phyloP scores from a whole-genome alignment of 2,888 invertebrate species.

The Cheilosia urbana region DNA sequence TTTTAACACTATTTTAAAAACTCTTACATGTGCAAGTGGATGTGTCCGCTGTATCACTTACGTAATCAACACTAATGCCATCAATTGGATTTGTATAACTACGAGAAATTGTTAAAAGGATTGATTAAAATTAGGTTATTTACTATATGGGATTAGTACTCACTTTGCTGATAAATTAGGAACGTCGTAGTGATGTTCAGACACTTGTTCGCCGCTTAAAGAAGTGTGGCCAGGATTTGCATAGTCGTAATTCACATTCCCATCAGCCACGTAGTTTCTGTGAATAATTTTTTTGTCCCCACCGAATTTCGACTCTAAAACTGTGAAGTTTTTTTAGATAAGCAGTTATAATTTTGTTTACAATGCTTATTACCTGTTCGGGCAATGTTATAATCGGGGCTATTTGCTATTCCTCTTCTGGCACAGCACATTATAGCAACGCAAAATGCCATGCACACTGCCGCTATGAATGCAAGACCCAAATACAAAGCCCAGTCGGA shows the following conservation, averaged over 20 bases:
- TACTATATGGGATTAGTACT: constrained; percentile 49
- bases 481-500: constrained; percentile 84
- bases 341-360: background rate
- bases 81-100: constrained; percentile 83
- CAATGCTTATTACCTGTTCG: constrained; percentile 80
- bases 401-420: constrained; percentile 81
- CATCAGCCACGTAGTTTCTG: constrained; percentile 84
- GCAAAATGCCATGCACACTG: constrained; percentile 82
- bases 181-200: constrained; percentile 95
- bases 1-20: constrained; percentile 6
- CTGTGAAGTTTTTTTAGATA: constrained; percentile 84
- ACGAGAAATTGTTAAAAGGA: constrained; percentile 14
- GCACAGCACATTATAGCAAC: constrained; percentile 82
- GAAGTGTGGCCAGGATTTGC: constrained; percentile 86
- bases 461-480: constrained; percentile 82
- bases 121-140: background rate
- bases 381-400: constrained; percentile 83
- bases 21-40: constrained; percentile 85
- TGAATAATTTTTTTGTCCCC: constrained; percentile 91
- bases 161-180: constrained; percentile 91
- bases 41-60: constrained; percentile 82
- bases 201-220: constrained; percentile 84
- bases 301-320: constrained; percentile 94
- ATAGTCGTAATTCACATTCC: constrained; percentile 92
- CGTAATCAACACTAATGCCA: constrained; percentile 81